These are phyloP conservation scores for Cephalopholis sonnerati DNA, from an alignment of 2,113 vertebrate species.

Conservation along the genomic window DNA sequence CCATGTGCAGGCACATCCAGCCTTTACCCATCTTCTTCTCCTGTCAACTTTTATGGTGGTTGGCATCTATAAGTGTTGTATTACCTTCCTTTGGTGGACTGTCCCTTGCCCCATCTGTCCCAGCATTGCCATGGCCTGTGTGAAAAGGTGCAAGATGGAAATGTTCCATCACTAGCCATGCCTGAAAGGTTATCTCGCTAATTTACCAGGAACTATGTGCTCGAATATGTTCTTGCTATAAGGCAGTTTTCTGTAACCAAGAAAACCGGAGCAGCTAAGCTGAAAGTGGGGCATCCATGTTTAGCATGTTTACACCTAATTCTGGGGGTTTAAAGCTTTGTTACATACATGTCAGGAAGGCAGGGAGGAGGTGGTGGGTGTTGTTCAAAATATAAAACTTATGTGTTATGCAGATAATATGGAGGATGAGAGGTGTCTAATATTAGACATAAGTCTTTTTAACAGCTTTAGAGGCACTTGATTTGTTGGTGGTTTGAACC, in stretches of 20 bases:
- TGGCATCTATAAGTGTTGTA: too few relatives aligned
- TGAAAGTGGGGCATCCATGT: slow-evolving; percentile 46
- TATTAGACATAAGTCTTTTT: neutral
- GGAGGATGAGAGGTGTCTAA: neutral
- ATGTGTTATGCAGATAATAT: neutral
- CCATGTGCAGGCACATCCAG: too few relatives aligned
- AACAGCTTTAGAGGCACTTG: neutral
- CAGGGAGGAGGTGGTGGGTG: neutral
- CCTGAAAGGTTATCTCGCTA: too few relatives aligned
- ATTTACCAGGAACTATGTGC: too few relatives aligned
- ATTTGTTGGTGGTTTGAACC: neutral
- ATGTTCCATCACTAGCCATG: too few relatives aligned
- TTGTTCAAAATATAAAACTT: neutral
- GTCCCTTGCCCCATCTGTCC: too few relatives aligned
- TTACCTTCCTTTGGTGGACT: too few relatives aligned
- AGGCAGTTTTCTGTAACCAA: neutral
- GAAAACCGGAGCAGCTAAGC: slow-evolving; percentile 16
- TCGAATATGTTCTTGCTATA: too few relatives aligned
- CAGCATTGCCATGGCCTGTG: too few relatives aligned
- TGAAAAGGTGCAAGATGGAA: too few relatives aligned
- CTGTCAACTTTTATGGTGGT: too few relatives aligned
- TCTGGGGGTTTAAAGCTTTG: slow-evolving; percentile 24
- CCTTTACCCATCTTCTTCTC: too few relatives aligned
- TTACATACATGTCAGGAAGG: neutral
- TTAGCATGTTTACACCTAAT: slow-evolving; percentile 3